Percentiles rank a stretch among this genome's conserved stretches.
Conservation (phyloP, 2,888 invertebrate species). For the Microctonus hyperodae region DNA sequence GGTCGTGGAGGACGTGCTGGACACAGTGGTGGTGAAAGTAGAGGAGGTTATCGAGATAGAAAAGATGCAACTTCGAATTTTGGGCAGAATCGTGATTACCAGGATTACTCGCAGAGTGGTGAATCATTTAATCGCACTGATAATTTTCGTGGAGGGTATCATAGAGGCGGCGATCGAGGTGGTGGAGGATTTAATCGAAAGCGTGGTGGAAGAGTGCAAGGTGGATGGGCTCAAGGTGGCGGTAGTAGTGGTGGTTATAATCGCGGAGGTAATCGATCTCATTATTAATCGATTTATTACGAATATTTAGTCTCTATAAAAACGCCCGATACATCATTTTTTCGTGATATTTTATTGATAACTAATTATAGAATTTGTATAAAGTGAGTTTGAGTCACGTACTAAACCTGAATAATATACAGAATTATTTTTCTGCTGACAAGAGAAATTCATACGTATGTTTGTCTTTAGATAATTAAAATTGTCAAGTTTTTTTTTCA, state of each 20-base stretch:
- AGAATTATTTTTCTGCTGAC: neutral
- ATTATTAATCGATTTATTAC: conserved; percentile 26
- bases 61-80: conserved; percentile 48
- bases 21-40: conserved; percentile 49
- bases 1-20: conserved; percentile 49
- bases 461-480: neutral
- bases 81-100: conserved; percentile 45
- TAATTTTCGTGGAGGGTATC: conserved; percentile 38
- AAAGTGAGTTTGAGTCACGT: neutral
- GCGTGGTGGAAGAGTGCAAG: conserved; percentile 58
- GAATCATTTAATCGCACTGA: conserved; percentile 31
- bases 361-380: neutral
- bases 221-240: conserved; percentile 61
- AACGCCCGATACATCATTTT: neutral
- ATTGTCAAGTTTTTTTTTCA: neutral
- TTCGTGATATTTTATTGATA: neutral
- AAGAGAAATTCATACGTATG: neutral
- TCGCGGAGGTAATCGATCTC: conserved; percentile 44
- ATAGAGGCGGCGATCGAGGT: conserved; percentile 35
- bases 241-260: conserved; percentile 44
- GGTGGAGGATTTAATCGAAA: conserved; percentile 37
- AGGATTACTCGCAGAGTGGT: conserved; percentile 36
- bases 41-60: conserved; percentile 43
- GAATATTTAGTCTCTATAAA: neutral
- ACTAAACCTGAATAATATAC: neutral